Percentiles rank a stretch among this genome's conserved stretches.
Evolutionary conservation across 2,113 vertebrate genomes (phyloP).

Genomic region (Perca flavescens): DNA sequence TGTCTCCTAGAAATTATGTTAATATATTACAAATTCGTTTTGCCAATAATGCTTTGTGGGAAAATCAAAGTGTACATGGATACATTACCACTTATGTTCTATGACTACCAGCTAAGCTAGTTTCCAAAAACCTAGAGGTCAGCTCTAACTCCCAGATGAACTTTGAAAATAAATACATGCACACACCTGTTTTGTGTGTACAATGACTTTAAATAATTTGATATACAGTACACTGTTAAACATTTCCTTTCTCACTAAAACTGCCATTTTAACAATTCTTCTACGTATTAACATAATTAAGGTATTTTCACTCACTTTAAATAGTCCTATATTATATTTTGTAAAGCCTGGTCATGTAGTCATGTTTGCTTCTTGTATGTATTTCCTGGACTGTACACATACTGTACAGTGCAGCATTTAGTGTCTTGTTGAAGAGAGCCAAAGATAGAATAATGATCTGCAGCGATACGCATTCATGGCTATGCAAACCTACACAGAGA

Average conservation of each 20-base stretch:
- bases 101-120: not conserved
- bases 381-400: not conserved
- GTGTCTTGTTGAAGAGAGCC: too few species aligned
- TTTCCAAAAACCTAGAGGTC: not conserved
- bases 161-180: not conserved
- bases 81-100: not conserved
- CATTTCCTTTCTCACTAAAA: not conserved
- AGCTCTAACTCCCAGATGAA: not conserved
- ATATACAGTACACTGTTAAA: not conserved
- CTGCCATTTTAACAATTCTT: not conserved
- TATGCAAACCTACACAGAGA: too few species aligned
- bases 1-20: not conserved
- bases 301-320: not conserved
- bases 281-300: not conserved
- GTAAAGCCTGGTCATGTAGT: too few species aligned
- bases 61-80: conserved; percentile 6
- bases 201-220: not conserved
- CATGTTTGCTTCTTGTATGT: not conserved
- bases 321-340: not conserved
- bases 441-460: too few species aligned
- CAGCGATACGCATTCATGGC: too few species aligned
- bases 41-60: not conserved
- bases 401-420: not conserved
- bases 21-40: conserved; percentile 2
- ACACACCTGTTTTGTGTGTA: not conserved